Base-by-base conservation (phyloP, 2,888 invertebrate species). In the Drosophila emarginata region DNA sequence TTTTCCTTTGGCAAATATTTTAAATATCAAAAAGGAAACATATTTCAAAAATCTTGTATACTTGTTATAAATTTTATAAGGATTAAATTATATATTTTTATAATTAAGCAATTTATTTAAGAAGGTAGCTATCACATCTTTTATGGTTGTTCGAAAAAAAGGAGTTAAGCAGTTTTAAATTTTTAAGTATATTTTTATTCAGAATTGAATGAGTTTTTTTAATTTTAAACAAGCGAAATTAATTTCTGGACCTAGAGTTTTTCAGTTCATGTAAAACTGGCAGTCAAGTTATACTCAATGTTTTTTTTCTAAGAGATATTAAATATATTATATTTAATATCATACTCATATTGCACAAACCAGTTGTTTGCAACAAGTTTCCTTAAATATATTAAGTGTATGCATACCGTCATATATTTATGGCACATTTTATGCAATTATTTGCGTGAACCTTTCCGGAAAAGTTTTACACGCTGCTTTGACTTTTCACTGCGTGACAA, bases 381-480 rank as follows among this genome's bases (percentile, higher is more conserved):
- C 1, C 14, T 39, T 6, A 39, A 39, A 14, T 39, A 14, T 14
- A 39, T 2, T 26, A 5, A 4, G 26, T 26, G 5, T 5, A 26
- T 26, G 26, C 26, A 26, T 39, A 79, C 81, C 84, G 70, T 54
- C 32, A 50, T 32, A 39, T 59, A 64, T 53, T 65, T 58, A 28
- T 58, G 56, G 62, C 58, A 64, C 18, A 65, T 63, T 72, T 82
- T 82, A 79, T 82, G 80, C 86, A 80, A 85, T 80, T 80, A 82
- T 72, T 63, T 73, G 71, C 64, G 37, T 53, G 37, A 79, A 40
- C 66, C 64, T 68, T 74, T 77, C 52, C 77, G 64, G 36, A 32
- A 67, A 74, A 81, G 52, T 72, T 72, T 79, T 50, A 65, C 74
- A 64, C 72, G 75, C 69, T 70, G 72, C 83, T 82, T 79, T 77